These are phyloP conservation scores for Pomacea maculata DNA, from an alignment of 1,140 invertebrate species.

Conservation along the genomic window DNA sequence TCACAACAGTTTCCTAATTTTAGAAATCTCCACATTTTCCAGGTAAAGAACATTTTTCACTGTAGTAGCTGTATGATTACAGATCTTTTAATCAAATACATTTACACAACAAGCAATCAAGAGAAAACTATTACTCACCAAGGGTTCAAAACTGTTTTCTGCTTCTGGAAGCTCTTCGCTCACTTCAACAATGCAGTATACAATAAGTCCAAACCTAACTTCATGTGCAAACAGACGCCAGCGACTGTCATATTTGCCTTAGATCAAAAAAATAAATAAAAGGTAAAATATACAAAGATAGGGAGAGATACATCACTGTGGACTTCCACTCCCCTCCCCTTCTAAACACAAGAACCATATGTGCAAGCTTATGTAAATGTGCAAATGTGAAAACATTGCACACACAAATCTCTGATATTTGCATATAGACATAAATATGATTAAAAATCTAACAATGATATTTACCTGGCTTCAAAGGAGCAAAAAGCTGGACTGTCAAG, in stretches of 20 bases:
- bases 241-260: slow-evolving; percentile 62
- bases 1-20: too few species aligned
- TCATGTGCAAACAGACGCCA: slow-evolving; percentile 61
- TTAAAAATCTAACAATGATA: background rate
- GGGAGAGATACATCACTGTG: background rate
- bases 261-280: background rate
- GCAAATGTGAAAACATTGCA: too few species aligned
- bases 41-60: too few species aligned
- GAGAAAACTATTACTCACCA: slow-evolving; percentile 32
- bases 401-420: too few species aligned
- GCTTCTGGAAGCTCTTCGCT: slow-evolving; percentile 43
- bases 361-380: too few species aligned
- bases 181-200: slow-evolving; percentile 62
- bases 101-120: slow-evolving; percentile 34
- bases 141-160: slow-evolving; percentile 33
- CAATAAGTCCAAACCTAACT: slow-evolving; percentile 58
- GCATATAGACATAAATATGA: background rate
- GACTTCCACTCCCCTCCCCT: too few species aligned
- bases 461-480: slow-evolving; percentile 50
- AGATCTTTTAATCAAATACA: background rate
- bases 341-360: too few species aligned
- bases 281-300: background rate
- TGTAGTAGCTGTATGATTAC: too few species aligned
- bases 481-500: slow-evolving; percentile 50
- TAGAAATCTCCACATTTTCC: too few species aligned